Base-by-base conservation (phyloP, 23 tunicate species). In the Pegea sp. region DNA sequence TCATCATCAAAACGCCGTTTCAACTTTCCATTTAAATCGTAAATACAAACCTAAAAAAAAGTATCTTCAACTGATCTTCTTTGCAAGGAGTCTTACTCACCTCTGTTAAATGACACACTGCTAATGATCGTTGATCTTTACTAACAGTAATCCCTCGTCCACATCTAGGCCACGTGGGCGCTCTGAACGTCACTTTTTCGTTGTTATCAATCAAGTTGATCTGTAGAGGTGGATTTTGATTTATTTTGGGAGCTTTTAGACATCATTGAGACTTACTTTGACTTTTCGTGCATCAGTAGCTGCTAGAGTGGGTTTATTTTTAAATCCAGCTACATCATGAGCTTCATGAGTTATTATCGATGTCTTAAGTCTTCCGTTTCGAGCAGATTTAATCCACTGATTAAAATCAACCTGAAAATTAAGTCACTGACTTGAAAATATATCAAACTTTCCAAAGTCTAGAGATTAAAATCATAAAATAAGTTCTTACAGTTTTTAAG, bases 111-210 rank as follows among this genome's bases (percentile, higher is more conserved):
- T 69, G 76, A 27, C 76, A 69, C 58, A 61, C 76, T 29, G 57
- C 67, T 3, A 69, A 21, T 2, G 28, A 11, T 0, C 29, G 31
- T 26, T 49, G 33, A 24, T 61, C 50, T 16, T 29, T 19, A 4
- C 29, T 29, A 29, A 33, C 0, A 4, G 78, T 71, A 21, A 71
- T 33, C 11, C 78, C 78, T 22, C 78, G 24, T 0, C 69, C 69
- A 57, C 34, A 44, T 24, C 68, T 42, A 30, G 78, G 78, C 69
- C 69, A 71, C 24, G 69, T 71, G 0, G 78, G 78, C 16, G 78
- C 58, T 19, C 69, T 57, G 33, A 63, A 54, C 19, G 78, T n/a
- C 3, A 13, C 7, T n/a, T 26, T 28, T 64, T 48, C 22, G 30
- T 48, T 48, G 8, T 19, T 3, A 4, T 57, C 6, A 16, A 38